Evolutionary conservation across 2,113 vertebrate species (phyloP).

Genomic region (Apodemus speciosus): DNA sequence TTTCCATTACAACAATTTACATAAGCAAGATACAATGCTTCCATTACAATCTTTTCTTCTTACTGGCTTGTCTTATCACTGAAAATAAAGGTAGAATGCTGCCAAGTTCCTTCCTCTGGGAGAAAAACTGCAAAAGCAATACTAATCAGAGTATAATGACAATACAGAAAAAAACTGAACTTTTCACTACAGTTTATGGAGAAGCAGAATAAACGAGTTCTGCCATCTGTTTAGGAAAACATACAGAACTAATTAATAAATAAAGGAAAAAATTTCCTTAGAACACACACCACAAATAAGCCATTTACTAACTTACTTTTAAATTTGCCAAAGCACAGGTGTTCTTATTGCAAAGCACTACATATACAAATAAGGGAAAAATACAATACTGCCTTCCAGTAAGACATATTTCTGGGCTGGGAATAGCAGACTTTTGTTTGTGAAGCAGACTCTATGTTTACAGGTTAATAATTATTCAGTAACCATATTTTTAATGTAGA

Average conservation of each 20-base stretch:
- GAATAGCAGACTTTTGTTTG: not conserved
- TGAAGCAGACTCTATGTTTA: not conserved
- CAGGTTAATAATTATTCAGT: not conserved
- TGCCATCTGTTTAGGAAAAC: not conserved
- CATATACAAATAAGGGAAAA: not conserved
- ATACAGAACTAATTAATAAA: not conserved
- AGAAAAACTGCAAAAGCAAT: not conserved
- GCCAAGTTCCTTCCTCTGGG: not conserved
- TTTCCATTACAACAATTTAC: not conserved
- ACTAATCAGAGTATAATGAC: not conserved
- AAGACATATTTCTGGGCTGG: not conserved
- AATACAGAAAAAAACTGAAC: not conserved
- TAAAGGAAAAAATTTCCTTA: not conserved
- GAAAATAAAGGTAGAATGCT: slow-evolving; percentile 5
- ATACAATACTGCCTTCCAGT: not conserved
- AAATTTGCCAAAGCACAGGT: slow-evolving; percentile 5
- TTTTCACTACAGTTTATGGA: not conserved
- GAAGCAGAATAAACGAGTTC: not conserved
- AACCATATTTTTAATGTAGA: not conserved
- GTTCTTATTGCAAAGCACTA: not conserved
- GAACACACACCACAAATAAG: not conserved
- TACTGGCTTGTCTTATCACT: not conserved
- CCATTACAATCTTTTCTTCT: not conserved
- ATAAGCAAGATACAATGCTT: not conserved
- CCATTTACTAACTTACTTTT: not conserved